Evolutionary conservation across 2,797 vertebrate genomes (phyloP), one percentile per base, ranked within the genome.

Genomic region (Psittacula echo): DNA sequence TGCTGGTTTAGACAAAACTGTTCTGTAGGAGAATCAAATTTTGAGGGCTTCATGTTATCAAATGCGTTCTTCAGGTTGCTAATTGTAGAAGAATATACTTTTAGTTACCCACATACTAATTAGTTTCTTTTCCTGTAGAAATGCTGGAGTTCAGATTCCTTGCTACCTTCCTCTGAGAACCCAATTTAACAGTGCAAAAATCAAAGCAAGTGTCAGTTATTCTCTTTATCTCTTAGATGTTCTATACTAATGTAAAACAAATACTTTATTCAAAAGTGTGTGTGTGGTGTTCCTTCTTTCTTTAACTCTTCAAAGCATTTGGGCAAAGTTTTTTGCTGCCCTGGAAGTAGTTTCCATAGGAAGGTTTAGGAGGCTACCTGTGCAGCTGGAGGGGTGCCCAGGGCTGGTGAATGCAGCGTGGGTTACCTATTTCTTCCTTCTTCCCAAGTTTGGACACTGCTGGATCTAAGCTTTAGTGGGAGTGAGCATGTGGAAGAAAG

Each of bases 71-170:
- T 88, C 27, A 60, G 13, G 9, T 83, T 84, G 64, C 10, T 82
- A 72, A 48, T n/a, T 41, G n/a, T 39, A 89, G n/a, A 72, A 68
- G 84, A 74, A 19, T 34, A 7, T 1, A 10, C 8, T 48, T 83
- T 74, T 54, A 45, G 24, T 14, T 82, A 86, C 27, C 29, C 14
- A 42, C 0, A 0, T 62, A 30, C 15, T 45, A 75, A 61, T 60
- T 62, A 44, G 8, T 60, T 86, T 79, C 30, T 75, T 66, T 24
- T 19, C 7, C 21, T 72, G 48, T 75, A 51, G 42, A 41, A 89
- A 29, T 65, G 21, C 5, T 32, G 7, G 2, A 3, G 1, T 17
- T 27, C 44, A 6, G 9, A 3, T 27, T 65, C 20, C 3, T 39
- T 70, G 5, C 24, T 60, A 26, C 12, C 2, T 48, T 53, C 18